These are phyloP conservation scores for Ramphastos sulfuratus DNA, from an alignment of 2,113 vertebrate genomes.

Conservation along the genomic window DNA sequence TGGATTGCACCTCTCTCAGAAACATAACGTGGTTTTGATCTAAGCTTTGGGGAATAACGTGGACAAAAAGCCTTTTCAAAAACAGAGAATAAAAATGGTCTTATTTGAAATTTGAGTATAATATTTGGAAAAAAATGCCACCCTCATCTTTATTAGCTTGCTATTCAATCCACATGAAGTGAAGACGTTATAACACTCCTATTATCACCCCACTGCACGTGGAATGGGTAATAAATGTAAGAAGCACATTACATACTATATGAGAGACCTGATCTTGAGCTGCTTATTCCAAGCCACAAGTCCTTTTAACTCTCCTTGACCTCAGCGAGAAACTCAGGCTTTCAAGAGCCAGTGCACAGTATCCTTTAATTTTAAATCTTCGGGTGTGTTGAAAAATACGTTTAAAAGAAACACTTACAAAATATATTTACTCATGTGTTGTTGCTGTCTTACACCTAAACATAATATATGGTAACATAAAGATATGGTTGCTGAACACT, in stretches of 20 bases:
- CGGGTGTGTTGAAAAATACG: background rate
- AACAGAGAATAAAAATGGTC: slow-evolving; percentile 37
- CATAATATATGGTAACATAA: background rate
- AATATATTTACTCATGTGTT: background rate
- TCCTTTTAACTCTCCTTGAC: background rate
- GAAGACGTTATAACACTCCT: slow-evolving; percentile 23
- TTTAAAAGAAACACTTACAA: background rate
- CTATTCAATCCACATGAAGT: slow-evolving; percentile 32
- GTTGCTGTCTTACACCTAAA: background rate
- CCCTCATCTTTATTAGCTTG: slow-evolving; percentile 37
- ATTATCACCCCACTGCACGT: slow-evolving; percentile 9
- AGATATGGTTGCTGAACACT: background rate
- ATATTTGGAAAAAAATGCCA: slow-evolving; percentile 35
- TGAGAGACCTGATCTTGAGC: background rate
- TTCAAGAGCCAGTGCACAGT: background rate
- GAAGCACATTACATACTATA: fast-evolving
- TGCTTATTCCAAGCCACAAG: background rate
- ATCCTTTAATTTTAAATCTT: background rate
- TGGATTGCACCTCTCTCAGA: background rate
- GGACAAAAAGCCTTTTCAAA: slow-evolving; percentile 51
- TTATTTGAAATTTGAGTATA: slow-evolving; percentile 47
- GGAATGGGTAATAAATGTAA: slow-evolving; percentile 8
- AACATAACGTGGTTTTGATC: slow-evolving; percentile 12
- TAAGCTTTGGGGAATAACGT: slow-evolving; percentile 16
- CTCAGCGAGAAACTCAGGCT: background rate